Percentiles rank a stretch among this genome's conserved stretches.
Evolutionary conservation across 2,888 invertebrate species (phyloP).

Genomic region (Temnothorax unifasciatus): DNA sequence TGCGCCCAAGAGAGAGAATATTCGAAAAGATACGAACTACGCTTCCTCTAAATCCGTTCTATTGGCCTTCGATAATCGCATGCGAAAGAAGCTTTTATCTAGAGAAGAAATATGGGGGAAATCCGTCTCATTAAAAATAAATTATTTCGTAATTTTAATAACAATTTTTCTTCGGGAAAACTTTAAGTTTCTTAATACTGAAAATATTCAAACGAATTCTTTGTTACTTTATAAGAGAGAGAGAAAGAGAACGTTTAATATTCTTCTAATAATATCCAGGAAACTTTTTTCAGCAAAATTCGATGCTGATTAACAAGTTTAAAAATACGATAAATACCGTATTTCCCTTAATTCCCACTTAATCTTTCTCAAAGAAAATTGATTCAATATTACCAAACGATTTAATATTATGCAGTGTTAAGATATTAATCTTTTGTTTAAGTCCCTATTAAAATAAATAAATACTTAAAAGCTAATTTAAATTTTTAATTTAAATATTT

Average conservation of each 20-base stretch:
- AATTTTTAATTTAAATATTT: background rate
- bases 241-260: background rate
- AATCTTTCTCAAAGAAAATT: background rate
- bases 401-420: background rate
- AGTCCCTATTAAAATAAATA: background rate
- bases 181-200: background rate
- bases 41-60: slow-evolving; percentile 23
- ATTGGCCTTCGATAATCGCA: background rate
- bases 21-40: slow-evolving; percentile 31
- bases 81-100: background rate
- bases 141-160: slow-evolving; percentile 9
- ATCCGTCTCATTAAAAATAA: background rate
- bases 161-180: background rate
- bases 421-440: background rate
- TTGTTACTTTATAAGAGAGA: background rate
- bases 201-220: background rate
- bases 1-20: slow-evolving; percentile 55
- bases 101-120: background rate
- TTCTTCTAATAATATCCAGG: background rate
- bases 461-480: slow-evolving; percentile 6
- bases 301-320: background rate
- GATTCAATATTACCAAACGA: background rate
- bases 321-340: background rate
- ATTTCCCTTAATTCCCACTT: background rate
- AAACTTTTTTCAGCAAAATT: background rate